Evolutionary conservation across 23 tunicate species (phyloP), one percentile per base, ranked within the genome.

Genomic region (Halocynthia aurantium): DNA sequence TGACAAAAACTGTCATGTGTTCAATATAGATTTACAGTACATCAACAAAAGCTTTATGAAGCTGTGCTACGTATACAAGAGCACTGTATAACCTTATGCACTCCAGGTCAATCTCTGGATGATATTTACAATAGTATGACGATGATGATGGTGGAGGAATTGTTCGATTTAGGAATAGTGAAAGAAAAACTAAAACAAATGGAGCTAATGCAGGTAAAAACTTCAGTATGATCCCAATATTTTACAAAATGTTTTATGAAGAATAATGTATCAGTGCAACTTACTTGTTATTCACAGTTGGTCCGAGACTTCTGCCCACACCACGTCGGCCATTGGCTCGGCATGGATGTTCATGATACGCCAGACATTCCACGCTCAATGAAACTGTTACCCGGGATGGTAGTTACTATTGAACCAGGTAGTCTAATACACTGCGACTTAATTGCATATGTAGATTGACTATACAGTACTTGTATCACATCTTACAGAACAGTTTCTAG

Each of bases 371-470:
- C 84, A 8, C 68, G 90, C 53, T 77, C 87, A 11, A 82, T 71
- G 52, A 55, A 71, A 11, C 81, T 91, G 8, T 10, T 44, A 53
- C 91, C 91, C 0, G 91, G 97, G 12, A 91, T 91, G 97, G 97
- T 91, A n/a, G 76, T 91, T 21, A 91, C 97, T 21, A 78, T 91
- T 40, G 97, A 91, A 72, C 97, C 97, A 81, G 97, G 97, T 85
- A 55, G 20, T 66, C 5, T 6, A 55, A 18, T 22, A 9, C 21
- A 10, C 12, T 49, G 2, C 2, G 51, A 52, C 2, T 2, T 72
- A 12, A 72, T 50, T 72, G 61, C 44, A 31, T 4, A 31, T 31
- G 44, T 31, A 31, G 44, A 31, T 31, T 4, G 44, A 31, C 44
- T 31, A 31, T 31, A n/a, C n/a, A n/a, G n/a, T n/a, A 31, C 44